Percentiles rank a stretch among this genome's conserved stretches.
phyloP scores from a whole-genome alignment of 2,113 vertebrate species.

The Passer domesticus region DNA sequence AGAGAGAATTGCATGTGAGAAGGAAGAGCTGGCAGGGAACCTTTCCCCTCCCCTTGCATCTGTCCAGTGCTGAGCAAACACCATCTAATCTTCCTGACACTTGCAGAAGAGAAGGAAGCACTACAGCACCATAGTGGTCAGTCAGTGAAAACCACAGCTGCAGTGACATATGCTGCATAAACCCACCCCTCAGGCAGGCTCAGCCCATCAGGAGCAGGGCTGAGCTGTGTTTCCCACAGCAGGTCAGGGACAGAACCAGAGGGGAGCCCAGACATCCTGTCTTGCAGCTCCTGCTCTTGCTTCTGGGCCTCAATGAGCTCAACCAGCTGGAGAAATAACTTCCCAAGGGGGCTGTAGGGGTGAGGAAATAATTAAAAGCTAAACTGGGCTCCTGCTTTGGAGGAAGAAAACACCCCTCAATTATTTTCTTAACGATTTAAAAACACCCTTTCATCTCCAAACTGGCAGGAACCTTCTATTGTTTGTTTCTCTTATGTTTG shows the following conservation, averaged over 20 bases:
- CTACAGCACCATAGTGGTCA: neutral
- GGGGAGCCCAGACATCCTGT: slow-evolving; percentile 27
- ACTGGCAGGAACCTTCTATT: neutral
- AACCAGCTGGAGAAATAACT: neutral
- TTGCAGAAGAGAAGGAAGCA: neutral
- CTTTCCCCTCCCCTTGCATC: neutral
- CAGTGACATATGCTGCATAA: neutral
- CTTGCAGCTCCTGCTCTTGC: neutral
- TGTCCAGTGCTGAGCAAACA: slow-evolving; percentile 9
- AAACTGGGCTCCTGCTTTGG: neutral
- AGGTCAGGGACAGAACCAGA: neutral
- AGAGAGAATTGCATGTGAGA: neutral
- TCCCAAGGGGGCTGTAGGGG: neutral
- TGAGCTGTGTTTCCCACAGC: neutral
- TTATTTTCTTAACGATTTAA: slow-evolving; percentile 11
- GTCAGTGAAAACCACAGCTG: neutral
- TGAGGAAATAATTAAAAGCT: slow-evolving; percentile 26
- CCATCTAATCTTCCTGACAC: slow-evolving; percentile 10
- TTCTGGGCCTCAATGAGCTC: neutral
- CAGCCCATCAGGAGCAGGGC: neutral
- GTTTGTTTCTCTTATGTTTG: neutral
- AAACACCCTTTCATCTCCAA: slow-evolving; percentile 14
- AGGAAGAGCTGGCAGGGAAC: slow-evolving; percentile 14
- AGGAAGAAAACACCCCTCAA: neutral
- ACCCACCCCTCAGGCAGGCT: neutral